Base-by-base conservation (phyloP, 1,140 invertebrate species). In the Helicoverpa zea region DNA sequence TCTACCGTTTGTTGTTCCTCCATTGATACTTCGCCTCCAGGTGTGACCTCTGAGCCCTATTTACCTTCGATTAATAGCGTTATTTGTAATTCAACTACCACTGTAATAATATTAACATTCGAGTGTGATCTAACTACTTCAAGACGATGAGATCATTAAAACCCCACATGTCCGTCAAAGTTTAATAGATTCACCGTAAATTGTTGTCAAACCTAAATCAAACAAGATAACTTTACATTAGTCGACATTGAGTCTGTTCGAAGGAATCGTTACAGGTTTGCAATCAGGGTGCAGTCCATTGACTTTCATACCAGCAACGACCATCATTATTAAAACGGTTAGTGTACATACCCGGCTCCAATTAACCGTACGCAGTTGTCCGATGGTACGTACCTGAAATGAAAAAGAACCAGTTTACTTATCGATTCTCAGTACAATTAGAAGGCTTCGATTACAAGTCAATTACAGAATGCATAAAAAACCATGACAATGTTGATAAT, bases 341-440 rank as follows among this genome's bases (percentile, higher is more conserved):
- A 70, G 61, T 68, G 76, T 79, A 79, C 64, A 79, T 79, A 79
- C 76, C 76, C 76, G 30, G 52, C 64, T 79, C 64, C 76, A 79
- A 79, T 79, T 79, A 79, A 79, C 63, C 54, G 63, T 70, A 79
- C 63, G 47, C 64, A 82, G 29, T 79, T 64, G 16, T 74, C 52
- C 58, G 68, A 84, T 80, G 74, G 80, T 81, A 86, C 87, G 51
- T 91, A 91, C 89, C 90, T 90, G 90, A 86, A 90, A 91, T 59
- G 82, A 84, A 89, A 84, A 81, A 86, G 13, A 85, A 86, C 73
- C 35, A 83, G 72, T 85, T 88, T 83, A 88, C 78, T 87, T 86
- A 79, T 77, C 75, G 75, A 79, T 79, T 68, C 76, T 30, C 52
- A 70, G 75, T 79, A 79, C 76, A 79, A 79, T 79, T 86, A 86